Evolutionary conservation across 2,797 vertebrate species (phyloP), one percentile per base, ranked within the genome.

Genomic region (Cossypha heuglini): DNA sequence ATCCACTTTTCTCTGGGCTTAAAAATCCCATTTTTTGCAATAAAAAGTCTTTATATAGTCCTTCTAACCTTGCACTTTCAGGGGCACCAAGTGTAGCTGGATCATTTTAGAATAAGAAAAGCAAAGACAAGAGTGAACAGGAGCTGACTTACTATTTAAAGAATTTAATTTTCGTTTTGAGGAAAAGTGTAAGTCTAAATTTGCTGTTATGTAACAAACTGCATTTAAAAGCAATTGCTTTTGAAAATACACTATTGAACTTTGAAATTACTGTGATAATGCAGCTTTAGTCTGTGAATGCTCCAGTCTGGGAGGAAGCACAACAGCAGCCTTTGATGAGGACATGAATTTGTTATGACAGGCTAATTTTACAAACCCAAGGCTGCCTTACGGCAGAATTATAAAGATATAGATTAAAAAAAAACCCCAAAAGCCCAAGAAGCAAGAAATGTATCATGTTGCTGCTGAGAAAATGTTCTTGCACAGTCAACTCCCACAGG

Each of bases 291-390:
- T 80, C 84, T 83, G 69, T 43, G 92, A 92, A 74, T 87, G 89
- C 89, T 96, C 69, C 85, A 94, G 80, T 86, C 80, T 77, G 89
- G 74, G 86, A 94, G 61, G 80, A 88, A 96, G 89, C 79, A 94
- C 83, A 96, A 86, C 88, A 91, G 83, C 82, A 85, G 80, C 82
- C 77, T 96, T 95, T 96, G 96, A 97, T 94, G 93, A 96, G 94
- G 96, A 97, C 95, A 92, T 80, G 93, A 92, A 97, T 97, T 96
- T 97, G 92, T 97, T 96, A 93, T 96, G 96, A 96, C 96, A 97
- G 93, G 69, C 86, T 96, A 91, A 97, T 96, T 97, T 95, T 93
- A 94, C 93, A 97, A 97, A 94, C 63, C 90, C 88, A 81, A 76
- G 69, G 81, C 86, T 97, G 89, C 86, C 91, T 97, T 92, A 95